A percentile compares a stretch with the other conserved stretches of the same genome.
Evolutionary conservation across 1,140 invertebrate genomes (phyloP).

Genomic region (silkworm (Bombyx mori)): DNA sequence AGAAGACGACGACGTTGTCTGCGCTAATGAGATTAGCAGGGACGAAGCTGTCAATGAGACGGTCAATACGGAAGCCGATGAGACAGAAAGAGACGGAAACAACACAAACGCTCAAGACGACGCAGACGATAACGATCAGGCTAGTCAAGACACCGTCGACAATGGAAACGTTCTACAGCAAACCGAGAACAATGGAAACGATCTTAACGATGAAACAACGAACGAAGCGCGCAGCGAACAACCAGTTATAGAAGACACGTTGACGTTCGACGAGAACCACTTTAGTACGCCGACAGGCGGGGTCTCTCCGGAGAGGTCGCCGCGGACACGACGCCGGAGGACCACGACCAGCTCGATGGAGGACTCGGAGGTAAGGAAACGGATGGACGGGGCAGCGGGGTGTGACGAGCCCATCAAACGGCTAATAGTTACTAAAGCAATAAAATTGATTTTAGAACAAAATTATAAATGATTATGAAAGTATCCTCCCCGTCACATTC

Average conservation of each 20-base stretch:
- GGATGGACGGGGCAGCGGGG: conserved; percentile 18
- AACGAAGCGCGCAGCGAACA: conserved; percentile 5
- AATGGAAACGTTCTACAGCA: neutral
- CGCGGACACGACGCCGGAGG: conserved; percentile 23
- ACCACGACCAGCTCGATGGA: conserved; percentile 42
- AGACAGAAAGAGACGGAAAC: neutral
- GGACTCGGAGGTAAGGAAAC: conserved; percentile 56
- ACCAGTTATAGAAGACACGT: conserved; percentile 26
- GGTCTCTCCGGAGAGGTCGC: conserved; percentile 33
- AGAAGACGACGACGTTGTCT: conserved; percentile 54
- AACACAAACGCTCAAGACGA: neutral
- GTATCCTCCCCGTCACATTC: no score
- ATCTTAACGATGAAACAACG: conserved; percentile 6
- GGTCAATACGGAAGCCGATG: neutral
- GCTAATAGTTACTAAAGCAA: neutral
- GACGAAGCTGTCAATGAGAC: neutral
- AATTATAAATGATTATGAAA: no score
- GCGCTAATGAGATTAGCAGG: conserved; percentile 32
- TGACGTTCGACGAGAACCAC: conserved; percentile 64
- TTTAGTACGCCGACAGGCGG: conserved; percentile 59
- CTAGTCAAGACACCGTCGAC: conserved; percentile 16
- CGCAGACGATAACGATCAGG: neutral
- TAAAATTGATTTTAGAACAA: no score
- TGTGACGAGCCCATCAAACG: conserved; percentile 21
- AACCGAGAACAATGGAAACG: conserved; percentile 3